Conservation (phyloP, 2,888 invertebrate genomes). For the Lepidonotus clava region DNA sequence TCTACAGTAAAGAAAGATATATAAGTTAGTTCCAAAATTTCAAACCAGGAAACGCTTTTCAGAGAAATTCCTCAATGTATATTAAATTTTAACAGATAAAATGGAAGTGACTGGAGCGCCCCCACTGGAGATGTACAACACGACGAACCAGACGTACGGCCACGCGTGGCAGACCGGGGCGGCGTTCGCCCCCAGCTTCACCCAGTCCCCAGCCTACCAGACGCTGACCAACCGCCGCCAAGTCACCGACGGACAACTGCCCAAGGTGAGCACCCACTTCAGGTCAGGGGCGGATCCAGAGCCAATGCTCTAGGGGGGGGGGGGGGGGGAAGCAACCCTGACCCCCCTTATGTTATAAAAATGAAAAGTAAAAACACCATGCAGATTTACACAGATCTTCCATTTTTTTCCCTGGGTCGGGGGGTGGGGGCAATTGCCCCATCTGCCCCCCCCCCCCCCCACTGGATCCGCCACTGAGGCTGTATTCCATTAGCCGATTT, state of each 20-base stretch:
- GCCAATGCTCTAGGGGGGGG: no score
- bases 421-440: neutral
- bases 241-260: neutral
- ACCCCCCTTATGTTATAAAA: no score
- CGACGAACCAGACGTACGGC: constrained; percentile 63
- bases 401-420: no score
- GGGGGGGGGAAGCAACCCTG: neutral
- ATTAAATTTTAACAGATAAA: neutral
- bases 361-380: no score
- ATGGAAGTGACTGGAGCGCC: constrained; percentile 30
- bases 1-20: no score
- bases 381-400: no score
- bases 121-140: constrained; percentile 59
- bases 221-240: constrained; percentile 56
- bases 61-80: no score
- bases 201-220: constrained; percentile 62
- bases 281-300: neutral
- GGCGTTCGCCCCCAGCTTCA: constrained; percentile 58
- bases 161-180: constrained; percentile 58
- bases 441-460: no score
- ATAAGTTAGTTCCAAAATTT: no score
- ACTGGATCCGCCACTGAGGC: no score
- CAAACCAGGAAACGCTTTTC: no score
- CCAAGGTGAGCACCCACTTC: neutral
- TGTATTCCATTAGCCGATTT: no score